Evolutionary conservation across 2,113 vertebrate species (phyloP).

Genomic region (Dipodomys merriami): DNA sequence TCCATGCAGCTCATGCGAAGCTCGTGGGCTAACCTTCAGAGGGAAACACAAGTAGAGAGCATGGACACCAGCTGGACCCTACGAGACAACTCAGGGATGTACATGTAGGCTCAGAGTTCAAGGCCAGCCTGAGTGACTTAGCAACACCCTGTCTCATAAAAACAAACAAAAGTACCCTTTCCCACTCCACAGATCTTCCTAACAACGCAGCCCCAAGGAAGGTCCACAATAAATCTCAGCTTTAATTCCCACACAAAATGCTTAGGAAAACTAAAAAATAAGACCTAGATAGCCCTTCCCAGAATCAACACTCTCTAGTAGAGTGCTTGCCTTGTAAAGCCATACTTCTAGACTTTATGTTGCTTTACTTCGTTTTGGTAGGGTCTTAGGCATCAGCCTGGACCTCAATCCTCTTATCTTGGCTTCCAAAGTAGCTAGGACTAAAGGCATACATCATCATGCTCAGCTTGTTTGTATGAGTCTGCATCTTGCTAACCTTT

Average conservation of each 20-base stretch:
- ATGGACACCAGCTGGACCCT: background rate
- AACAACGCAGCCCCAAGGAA: background rate
- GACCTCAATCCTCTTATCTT: too few relatives aligned
- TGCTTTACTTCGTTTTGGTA: too few relatives aligned
- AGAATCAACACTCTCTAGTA: background rate
- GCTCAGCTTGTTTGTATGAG: too few relatives aligned
- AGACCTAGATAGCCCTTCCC: background rate
- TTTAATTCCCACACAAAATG: background rate
- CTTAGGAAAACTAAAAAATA: background rate
- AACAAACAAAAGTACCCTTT: background rate
- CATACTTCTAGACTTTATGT: background rate
- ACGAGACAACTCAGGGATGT: fast-evolving
- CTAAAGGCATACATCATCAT: too few relatives aligned
- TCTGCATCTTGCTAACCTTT: too few relatives aligned
- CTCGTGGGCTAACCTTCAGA: conserved; percentile 92
- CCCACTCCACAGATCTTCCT: background rate
- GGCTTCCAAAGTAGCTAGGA: too few relatives aligned
- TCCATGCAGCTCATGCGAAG: conserved; percentile 94
- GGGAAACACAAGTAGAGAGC: background rate
- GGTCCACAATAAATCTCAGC: background rate
- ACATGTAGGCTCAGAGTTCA: background rate
- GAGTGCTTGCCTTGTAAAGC: background rate
- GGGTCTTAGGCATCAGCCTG: too few relatives aligned
- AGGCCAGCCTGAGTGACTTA: background rate
- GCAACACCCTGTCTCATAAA: background rate